phyloP scores from a whole-genome alignment of 1,140 invertebrate species.

The Reticulitermes speratus region DNA sequence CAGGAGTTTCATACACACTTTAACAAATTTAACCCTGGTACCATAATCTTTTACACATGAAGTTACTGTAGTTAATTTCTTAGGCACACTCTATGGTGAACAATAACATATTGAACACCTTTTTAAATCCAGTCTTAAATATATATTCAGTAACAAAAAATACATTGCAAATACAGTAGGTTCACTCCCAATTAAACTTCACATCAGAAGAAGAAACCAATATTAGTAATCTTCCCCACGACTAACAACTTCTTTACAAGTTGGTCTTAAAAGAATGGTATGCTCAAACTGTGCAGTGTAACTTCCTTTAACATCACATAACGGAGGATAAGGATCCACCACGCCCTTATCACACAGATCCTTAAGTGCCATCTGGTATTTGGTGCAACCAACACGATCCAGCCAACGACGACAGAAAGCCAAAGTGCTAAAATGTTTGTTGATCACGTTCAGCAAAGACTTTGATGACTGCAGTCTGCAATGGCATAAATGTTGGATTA shows the following conservation, averaged over 20 bases:
- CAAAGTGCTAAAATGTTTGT: conserved; percentile 96
- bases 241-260: conserved; percentile 97
- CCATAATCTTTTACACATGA: neutral
- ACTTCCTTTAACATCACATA: conserved; percentile 96
- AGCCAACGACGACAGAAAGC: conserved; percentile 99
- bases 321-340: conserved; percentile 95
- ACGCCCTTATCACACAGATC: conserved; percentile 96
- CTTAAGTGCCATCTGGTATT: conserved; percentile 98
- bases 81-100: neutral
- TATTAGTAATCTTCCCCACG: conserved; percentile 92
- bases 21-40: neutral
- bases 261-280: conserved; percentile 95
- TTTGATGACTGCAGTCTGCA: conserved; percentile 87
- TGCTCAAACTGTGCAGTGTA: conserved; percentile 99
- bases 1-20: neutral
- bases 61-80: neutral
- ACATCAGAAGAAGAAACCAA: neutral
- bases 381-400: conserved; percentile 93
- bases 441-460: conserved; percentile 89
- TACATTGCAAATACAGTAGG: neutral
- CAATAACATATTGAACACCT: neutral
- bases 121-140: neutral
- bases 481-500: conserved; percentile 31
- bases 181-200: neutral
- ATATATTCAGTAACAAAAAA: neutral